Percentiles rank a stretch among this genome's conserved stretches.
phyloP scores from a whole-genome alignment of 2,888 invertebrate species.

The Tipula vernalis region DNA sequence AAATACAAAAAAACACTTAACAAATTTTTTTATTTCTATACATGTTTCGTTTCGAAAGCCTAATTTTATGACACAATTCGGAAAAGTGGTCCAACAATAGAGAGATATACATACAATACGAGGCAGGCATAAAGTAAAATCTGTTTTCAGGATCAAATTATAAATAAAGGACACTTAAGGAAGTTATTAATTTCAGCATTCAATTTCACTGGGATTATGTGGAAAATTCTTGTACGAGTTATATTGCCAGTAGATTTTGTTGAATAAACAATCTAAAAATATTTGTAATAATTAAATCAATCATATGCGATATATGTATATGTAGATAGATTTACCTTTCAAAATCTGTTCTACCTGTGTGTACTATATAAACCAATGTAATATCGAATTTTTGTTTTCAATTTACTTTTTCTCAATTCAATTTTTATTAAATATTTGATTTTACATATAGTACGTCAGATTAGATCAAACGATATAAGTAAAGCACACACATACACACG shows the following conservation, averaged over 20 bases:
- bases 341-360: neutral
- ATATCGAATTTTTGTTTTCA: neutral
- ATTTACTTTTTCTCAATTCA: neutral
- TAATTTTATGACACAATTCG: neutral
- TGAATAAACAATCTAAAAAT: neutral
- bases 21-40: neutral
- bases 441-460: neutral
- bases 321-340: neutral
- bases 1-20: neutral
- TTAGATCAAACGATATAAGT: neutral
- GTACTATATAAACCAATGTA: neutral
- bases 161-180: neutral
- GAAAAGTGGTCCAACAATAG: neutral
- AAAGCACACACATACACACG: neutral
- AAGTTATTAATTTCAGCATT: neutral
- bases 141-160: neutral
- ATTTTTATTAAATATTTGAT: neutral
- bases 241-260: neutral
- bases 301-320: neutral
- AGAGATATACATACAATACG: neutral
- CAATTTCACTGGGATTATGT: neutral
- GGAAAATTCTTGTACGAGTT: neutral
- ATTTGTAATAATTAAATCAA: neutral
- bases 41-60: neutral
- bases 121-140: neutral